A percentile compares a stretch with the other conserved stretches of the same genome.
These are phyloP conservation scores for Microctonus aethiopoides DNA, from an alignment of 2,888 invertebrate genomes.

Conservation along the genomic window DNA sequence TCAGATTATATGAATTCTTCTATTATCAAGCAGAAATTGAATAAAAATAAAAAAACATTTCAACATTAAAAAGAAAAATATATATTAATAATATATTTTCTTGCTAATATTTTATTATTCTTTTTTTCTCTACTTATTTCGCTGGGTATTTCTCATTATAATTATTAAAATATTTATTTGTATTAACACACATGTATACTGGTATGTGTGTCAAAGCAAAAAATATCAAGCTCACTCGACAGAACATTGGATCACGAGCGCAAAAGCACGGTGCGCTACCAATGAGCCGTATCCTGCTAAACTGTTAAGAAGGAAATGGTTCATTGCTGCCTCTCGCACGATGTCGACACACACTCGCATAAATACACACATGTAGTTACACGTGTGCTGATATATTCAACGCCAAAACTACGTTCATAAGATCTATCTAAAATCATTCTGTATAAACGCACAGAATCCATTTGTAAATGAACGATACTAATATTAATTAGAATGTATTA, in stretches of 20 bases:
- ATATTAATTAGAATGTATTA: background rate
- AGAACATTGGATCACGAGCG: conserved; percentile 58
- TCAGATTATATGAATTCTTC: no score
- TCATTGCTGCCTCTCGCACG: conserved; percentile 62
- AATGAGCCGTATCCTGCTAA: conserved; percentile 69
- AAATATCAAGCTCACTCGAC: conserved; percentile 53
- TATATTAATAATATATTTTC: no score
- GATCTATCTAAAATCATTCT: conserved; percentile 8
- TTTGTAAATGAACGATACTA: background rate
- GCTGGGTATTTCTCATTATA: background rate
- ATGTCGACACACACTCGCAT: conserved; percentile 38
- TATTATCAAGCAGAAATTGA: background rate
- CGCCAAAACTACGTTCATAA: conserved; percentile 28
- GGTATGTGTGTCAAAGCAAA: conserved; percentile 35
- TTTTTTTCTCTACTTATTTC: no score
- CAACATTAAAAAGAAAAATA: no score
- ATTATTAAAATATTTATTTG: background rate
- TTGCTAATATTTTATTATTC: no score
- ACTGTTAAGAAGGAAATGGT: conserved; percentile 68
- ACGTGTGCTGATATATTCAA: conserved; percentile 4
- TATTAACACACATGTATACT: background rate
- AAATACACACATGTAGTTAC: background rate
- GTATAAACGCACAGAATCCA: conserved; percentile 1
- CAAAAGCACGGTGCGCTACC: conserved; percentile 60
- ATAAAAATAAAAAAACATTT: background rate